Evolutionary conservation across 2,888 invertebrate species (phyloP).

Genomic region (Apocheima hispidaria): DNA sequence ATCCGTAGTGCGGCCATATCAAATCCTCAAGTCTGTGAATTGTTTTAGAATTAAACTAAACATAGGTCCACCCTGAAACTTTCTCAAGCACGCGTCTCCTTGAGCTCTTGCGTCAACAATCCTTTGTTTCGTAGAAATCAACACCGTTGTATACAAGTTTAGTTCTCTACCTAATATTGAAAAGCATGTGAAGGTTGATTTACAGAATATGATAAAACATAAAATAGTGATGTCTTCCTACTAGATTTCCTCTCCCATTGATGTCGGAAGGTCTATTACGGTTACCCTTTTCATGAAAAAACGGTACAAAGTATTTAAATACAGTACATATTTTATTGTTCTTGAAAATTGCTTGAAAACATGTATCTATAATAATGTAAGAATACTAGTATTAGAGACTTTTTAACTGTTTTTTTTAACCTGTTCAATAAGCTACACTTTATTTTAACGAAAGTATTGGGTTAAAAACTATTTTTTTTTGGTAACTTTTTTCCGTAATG

Average conservation of each 20-base stretch:
- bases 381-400: no score
- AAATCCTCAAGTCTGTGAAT: background rate
- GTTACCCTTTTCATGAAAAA: no score
- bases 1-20: background rate
- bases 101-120: constrained; percentile 54
- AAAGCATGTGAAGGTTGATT: constrained; percentile 54
- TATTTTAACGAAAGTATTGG: no score
- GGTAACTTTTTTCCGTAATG: background rate
- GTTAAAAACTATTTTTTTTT: no score
- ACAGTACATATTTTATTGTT: no score
- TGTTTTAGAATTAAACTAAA: constrained; percentile 8
- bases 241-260: no score
- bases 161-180: constrained; percentile 45
- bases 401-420: no score
- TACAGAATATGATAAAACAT: constrained; percentile 40
- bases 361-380: no score
- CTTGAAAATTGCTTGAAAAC: no score
- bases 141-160: constrained; percentile 56
- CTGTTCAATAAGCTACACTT: no score
- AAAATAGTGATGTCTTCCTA: background rate
- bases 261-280: no score
- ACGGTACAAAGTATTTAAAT: no score
- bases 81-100: constrained; percentile 50
- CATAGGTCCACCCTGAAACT: constrained; percentile 43
- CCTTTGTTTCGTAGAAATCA: constrained; percentile 57